phyloP scores from a whole-genome alignment of 2,797 vertebrate genomes.

The Scolopax bukidnonensis region DNA sequence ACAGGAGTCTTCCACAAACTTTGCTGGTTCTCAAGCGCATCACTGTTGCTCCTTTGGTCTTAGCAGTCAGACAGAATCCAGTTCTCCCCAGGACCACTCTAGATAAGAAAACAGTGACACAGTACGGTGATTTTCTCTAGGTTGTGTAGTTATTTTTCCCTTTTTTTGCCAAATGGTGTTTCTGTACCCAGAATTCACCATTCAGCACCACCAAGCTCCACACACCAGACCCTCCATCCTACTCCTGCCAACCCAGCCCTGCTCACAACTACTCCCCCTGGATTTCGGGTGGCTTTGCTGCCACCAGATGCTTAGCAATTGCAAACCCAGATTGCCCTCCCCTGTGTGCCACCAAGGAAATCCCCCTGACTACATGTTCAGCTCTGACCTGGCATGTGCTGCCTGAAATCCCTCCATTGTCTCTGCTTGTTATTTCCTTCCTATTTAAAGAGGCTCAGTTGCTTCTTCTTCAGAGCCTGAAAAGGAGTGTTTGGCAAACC shows the following conservation, averaged over 20 bases:
- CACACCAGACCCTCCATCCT: not conserved
- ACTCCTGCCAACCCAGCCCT: fast-evolving
- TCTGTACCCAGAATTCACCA: not conserved
- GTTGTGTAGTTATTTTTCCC: not conserved
- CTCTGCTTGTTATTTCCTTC: not conserved
- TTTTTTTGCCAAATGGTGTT: not conserved
- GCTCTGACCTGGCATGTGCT: slow-evolving; percentile 13
- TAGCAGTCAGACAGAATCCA: not conserved
- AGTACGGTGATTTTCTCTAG: not conserved
- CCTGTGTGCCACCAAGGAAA: slow-evolving; percentile 10
- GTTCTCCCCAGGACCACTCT: not conserved
- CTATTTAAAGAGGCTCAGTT: not conserved
- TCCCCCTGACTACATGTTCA: not conserved
- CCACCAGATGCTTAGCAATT: not conserved
- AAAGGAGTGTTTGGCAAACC: slow-evolving; percentile 28
- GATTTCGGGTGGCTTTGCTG: not conserved
- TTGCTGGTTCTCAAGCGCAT: not conserved
- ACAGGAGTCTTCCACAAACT: not conserved
- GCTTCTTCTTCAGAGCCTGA: slow-evolving; percentile 23
- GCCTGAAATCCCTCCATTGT: slow-evolving; percentile 33
- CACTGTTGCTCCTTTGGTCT: not conserved
- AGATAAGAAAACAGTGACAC: not conserved
- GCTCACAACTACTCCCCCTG: not conserved
- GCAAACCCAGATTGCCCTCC: not conserved
- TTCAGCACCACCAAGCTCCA: not conserved